phyloP scores from a whole-genome alignment of 2,797 vertebrate species.

The Malacoctenus gilli region DNA sequence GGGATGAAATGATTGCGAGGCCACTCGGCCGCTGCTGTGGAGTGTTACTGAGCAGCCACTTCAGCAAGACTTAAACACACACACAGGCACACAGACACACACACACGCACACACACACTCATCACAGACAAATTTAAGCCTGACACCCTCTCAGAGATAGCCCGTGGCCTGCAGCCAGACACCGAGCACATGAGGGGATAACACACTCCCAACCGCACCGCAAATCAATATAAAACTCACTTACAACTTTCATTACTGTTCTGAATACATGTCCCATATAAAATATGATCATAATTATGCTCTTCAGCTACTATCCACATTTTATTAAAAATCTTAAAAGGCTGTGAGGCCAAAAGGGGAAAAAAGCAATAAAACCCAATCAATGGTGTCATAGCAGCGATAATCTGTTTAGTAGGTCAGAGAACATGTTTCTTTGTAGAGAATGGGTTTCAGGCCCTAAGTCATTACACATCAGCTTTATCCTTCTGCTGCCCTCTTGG shows the following conservation, averaged over 20 bases:
- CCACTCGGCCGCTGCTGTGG: slow-evolving; percentile 34
- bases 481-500: slow-evolving; percentile 38
- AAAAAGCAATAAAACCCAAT: slow-evolving; percentile 34
- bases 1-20: slow-evolving; percentile 23
- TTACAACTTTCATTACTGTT: slow-evolving; percentile 29
- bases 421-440: slow-evolving; percentile 43
- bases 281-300: slow-evolving; percentile 43
- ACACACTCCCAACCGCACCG: slow-evolving; percentile 42
- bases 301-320: slow-evolving; percentile 31
- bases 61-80: slow-evolving; percentile 28
- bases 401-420: slow-evolving; percentile 49
- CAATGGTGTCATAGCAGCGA: slow-evolving; percentile 36
- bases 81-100: slow-evolving; percentile 1
- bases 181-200: slow-evolving; percentile 56
- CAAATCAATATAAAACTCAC: slow-evolving; percentile 31
- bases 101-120: slow-evolving; percentile 14
- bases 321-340: slow-evolving; percentile 43
- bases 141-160: slow-evolving; percentile 64
- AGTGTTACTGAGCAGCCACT: slow-evolving; percentile 59
- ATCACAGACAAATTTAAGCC: slow-evolving; percentile 61
- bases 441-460: slow-evolving; percentile 41
- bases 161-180: slow-evolving; percentile 59
- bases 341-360: slow-evolving; percentile 24
- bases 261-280: slow-evolving; percentile 29
- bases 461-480: slow-evolving; percentile 50